Conservation (phyloP, 2,888 invertebrate species). For the Caenorhabditis sp. region DNA sequence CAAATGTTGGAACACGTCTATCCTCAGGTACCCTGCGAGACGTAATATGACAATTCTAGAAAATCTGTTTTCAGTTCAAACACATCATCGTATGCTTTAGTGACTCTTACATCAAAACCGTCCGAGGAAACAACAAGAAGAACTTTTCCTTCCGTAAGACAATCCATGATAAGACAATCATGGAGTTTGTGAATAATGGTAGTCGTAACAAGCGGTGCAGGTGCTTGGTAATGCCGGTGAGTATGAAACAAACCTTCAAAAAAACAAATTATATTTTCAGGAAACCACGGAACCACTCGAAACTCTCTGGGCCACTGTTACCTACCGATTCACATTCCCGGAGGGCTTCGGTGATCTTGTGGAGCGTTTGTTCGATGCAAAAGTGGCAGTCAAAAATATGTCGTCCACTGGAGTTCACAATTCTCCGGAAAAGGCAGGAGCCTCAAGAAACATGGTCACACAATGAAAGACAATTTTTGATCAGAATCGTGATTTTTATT, state of each 20-base stretch:
- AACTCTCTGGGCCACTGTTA: constrained; percentile 49
- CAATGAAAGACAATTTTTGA: too few species aligned
- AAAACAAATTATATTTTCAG: constrained; percentile 10
- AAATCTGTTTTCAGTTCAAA: constrained; percentile 38
- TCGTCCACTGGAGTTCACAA: neutral
- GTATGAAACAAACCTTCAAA: neutral
- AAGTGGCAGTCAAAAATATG: neutral
- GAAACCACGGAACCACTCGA: constrained; percentile 5
- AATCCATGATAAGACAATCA: constrained; percentile 31
- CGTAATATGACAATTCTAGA: neutral
- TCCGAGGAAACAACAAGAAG: neutral
- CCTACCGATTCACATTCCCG: constrained; percentile 55
- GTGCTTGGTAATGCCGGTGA: constrained; percentile 60
- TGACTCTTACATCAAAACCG: constrained; percentile 21
- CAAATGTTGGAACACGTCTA: constrained; percentile 40
- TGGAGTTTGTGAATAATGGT: constrained; percentile 49
- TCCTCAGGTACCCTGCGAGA: constrained; percentile 15
- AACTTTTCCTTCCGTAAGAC: constrained; percentile 4
- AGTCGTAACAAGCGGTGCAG: constrained; percentile 54
- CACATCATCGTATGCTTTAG: constrained; percentile 63
- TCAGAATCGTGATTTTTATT: neutral
- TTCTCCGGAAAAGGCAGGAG: neutral
- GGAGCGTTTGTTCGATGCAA: neutral
- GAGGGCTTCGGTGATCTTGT: constrained; percentile 13
- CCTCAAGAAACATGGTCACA: neutral